Base-by-base conservation (phyloP, 1,140 invertebrate species). In the Bombyx mandarina region DNA sequence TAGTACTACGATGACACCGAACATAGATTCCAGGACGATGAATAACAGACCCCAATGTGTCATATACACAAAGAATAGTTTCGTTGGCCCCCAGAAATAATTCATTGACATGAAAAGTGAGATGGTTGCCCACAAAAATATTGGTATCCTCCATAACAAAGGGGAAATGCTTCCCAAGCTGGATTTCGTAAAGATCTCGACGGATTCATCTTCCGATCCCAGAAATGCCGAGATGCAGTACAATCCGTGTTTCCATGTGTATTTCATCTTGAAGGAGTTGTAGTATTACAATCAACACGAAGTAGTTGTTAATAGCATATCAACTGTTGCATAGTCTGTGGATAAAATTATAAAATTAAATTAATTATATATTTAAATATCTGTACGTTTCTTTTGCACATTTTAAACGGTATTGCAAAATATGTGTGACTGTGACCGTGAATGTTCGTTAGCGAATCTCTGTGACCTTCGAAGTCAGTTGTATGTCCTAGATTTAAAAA, bases 11-110 rank as follows among this genome's bases (percentile, higher is more conserved):
- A 75, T 50, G 44, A 86, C 75, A 2, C 82, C 82, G 58, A 86
- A 84, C 2, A 75, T 52, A 3, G 77, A 75, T 55, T 86, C 79
- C 43, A 78, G 46, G 10, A 79, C 63, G 46, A 86, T 78, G 26
- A 86, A 67, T 3, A 81, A 47, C 5, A 84, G 66, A 6, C 83
- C 83, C 83, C 83, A 86, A 52, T 86, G 81, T n/a, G 83, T 86
- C 83, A 86, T 84, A 55, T 86, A 86, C 6, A 86, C 54, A 26
- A 82, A 61, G 58, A 77, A 86, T 66, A 71, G 81, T 49, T 80
- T 69, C 7, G 63, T 62, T 8, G 77, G 74, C 48, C 81, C 80
- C 81, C 82, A 84, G 62, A 86, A 86, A 55, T 58, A 69, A 6
- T 63, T 54, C 1, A 73, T 60, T 0, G 82, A 83, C 67, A 74